phyloP scores from a whole-genome alignment of 2,888 invertebrate genomes.

The Troides oblongomaculatus region DNA sequence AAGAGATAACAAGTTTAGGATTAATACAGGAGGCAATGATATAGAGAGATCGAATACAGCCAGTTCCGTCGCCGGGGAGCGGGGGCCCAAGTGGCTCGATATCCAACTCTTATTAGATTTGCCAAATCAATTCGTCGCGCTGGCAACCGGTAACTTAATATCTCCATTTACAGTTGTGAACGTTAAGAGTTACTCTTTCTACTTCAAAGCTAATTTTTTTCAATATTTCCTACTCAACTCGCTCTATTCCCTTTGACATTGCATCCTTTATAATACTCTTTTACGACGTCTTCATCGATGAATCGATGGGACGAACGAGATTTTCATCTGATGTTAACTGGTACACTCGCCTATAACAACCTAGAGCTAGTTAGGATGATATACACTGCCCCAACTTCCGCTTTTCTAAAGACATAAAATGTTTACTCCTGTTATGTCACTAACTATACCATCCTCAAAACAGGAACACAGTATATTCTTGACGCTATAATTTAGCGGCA shows the following conservation, averaged over 20 bases:
- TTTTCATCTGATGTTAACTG: no score
- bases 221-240: conserved; percentile 8
- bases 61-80: conserved; percentile 36
- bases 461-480: no score
- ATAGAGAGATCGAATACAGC: conserved; percentile 35
- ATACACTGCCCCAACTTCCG: no score
- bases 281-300: no score
- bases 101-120: conserved; percentile 60
- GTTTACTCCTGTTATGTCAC: no score
- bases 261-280: neutral
- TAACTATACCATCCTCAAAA: no score
- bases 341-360: no score
- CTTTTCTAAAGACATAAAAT: no score
- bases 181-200: conserved; percentile 19
- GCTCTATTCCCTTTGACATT: neutral
- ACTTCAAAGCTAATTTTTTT: conserved; percentile 19
- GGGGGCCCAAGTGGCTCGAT: conserved; percentile 33
- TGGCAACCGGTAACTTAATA: conserved; percentile 64
- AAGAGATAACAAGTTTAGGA: conserved; percentile 14
- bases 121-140: conserved; percentile 62
- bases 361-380: no score
- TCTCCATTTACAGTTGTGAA: conserved; percentile 51
- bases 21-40: conserved; percentile 5
- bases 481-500: neutral
- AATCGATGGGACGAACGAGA: no score